These are phyloP conservation scores for Leucophora obtusa DNA, from an alignment of 2,888 invertebrate species.

Conservation along the genomic window DNA sequence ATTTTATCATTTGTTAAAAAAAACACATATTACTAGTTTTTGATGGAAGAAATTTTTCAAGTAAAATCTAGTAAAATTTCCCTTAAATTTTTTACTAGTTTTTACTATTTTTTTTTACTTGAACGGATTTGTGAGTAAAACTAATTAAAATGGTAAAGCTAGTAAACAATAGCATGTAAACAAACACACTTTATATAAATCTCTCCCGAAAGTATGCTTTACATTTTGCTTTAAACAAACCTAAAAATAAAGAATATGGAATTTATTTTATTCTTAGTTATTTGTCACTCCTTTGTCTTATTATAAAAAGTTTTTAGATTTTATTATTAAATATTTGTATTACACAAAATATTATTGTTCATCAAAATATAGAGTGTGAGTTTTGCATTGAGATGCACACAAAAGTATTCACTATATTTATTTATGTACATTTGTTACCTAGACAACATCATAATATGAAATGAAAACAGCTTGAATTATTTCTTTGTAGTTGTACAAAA, in stretches of 20 bases:
- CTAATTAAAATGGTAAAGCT: too few species aligned
- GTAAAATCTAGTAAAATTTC: too few species aligned
- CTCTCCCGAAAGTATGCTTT: not conserved
- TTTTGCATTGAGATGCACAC: not conserved
- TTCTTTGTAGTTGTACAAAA: not conserved
- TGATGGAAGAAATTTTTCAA: too few species aligned
- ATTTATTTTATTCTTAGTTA: not conserved
- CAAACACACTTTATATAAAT: too few species aligned
- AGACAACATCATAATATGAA: not conserved
- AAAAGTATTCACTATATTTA: not conserved
- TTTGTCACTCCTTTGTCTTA: not conserved
- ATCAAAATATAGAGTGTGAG: not conserved
- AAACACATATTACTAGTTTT: too few species aligned
- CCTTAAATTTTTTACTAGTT: too few species aligned
- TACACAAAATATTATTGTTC: not conserved
- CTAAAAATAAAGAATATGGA: not conserved
- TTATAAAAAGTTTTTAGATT: not conserved
- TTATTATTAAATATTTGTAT: not conserved
- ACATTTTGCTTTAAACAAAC: not conserved
- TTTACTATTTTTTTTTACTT: too few species aligned
- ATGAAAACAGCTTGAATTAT: slow-evolving; percentile 3
- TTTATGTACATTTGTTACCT: not conserved
- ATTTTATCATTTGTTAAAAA: too few species aligned
- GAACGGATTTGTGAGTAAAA: too few species aligned
- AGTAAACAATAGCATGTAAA: too few species aligned